Base-by-base conservation (phyloP, 2,888 invertebrate genomes). In the Chromoteleia sp. region DNA sequence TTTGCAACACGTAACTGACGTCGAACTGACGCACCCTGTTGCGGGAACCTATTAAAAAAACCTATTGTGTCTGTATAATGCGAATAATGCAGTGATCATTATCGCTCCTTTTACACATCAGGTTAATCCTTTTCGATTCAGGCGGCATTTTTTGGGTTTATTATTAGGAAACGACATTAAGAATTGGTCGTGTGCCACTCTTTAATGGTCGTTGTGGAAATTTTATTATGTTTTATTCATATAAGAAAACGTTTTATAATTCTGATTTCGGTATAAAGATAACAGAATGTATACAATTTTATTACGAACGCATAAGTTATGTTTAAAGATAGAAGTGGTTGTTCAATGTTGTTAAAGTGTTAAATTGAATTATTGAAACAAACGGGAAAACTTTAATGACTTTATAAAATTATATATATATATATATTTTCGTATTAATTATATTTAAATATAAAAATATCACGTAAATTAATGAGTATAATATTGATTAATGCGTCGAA, bases 1-100 rank as follows among this genome's bases (percentile, higher is more conserved):
- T 43, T 67, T 58, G 29, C 71, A 41, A 33, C 67, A 67, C 58
- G 65, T 82, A 82, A 65, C 45, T 61, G 78, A 54, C 25, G 45
- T 43, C 19, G 8, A 59, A 73, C 7, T 56, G 67, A 56, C 56
- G 33, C 41, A 71, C 61, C 70, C 56, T 65, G 76, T 15, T 30
- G 33, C 56, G n/a, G 10, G 45, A n/a, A 58, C 29, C 71, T 50
- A 79, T 65, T 79, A 75, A 67, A 48, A 21, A 33, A 36, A 58
- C 56, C 58, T 71, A 74, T 74, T 70, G 56, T 67, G 19, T 33
- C 54, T 39, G 43, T 43, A 71, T 56, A 61, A 68, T 45, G 45
- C 12, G 39, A 59, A 14, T 48, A 73, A 61, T 45, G 45, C 54
- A 36, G 19, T 36, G 41, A 70, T 45, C 45, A 45, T 41, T 68